A percentile compares a stretch with the other conserved stretches of the same genome.
These are phyloP conservation scores for Brotula barbata DNA, from an alignment of 2,797 vertebrate species.

Conservation along the genomic window DNA sequence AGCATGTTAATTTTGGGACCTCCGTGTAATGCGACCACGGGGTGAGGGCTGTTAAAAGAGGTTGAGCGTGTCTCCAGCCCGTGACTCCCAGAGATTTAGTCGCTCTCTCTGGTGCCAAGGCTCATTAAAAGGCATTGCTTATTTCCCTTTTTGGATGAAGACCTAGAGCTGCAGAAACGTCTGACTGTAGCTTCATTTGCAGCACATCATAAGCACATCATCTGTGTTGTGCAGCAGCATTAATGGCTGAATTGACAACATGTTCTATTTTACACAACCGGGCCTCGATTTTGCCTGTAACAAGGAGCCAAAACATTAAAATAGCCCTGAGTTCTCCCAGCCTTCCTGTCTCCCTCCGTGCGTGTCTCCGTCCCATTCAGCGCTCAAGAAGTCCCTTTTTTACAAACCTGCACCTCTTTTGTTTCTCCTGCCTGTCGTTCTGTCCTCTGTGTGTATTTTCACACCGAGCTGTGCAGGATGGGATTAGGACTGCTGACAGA, in stretches of 20 bases:
- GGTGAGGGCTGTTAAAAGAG: constrained; percentile 33
- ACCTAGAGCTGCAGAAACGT: constrained; percentile 37
- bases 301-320: constrained; percentile 17
- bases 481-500: constrained; percentile 56
- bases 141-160: constrained; percentile 53
- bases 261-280: constrained; percentile 41
- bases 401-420: constrained; percentile 9
- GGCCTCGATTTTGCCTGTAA: constrained; percentile 30
- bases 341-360: constrained; percentile 11
- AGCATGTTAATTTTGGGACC: constrained; percentile 50
- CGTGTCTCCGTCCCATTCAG: constrained; percentile 25
- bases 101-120: constrained; percentile 40
- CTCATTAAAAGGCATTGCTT: constrained; percentile 68
- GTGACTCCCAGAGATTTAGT: constrained; percentile 42
- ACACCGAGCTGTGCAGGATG: constrained; percentile 43
- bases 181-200: constrained; percentile 38
- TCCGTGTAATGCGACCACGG: constrained; percentile 48
- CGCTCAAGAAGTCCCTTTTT: constrained; percentile 15
- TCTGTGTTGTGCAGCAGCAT: constrained; percentile 48
- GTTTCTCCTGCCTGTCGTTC: constrained; percentile 13
- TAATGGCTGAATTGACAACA: constrained; percentile 54
- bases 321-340: constrained; percentile 12
- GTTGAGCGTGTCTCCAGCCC: constrained; percentile 48
- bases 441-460: constrained; percentile 40
- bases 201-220: constrained; percentile 44